Base-by-base conservation (phyloP, 1,140 invertebrate species). In the Eufriesea mexicana region DNA sequence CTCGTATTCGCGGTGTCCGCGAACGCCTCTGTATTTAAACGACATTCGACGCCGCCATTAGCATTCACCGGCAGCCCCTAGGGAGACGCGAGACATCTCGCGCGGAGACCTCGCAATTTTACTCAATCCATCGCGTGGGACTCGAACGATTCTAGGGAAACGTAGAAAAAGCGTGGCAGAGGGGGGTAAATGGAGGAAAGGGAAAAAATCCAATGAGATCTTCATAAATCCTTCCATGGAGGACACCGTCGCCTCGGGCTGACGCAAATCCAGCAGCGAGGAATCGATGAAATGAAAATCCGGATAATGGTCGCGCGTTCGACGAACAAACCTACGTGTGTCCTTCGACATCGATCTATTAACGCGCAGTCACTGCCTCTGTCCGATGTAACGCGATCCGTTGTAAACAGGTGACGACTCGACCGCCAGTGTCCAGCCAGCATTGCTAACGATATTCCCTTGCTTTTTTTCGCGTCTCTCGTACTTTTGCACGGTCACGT, bases 271-370 rank as follows among this genome's bases (percentile, higher is more conserved):
- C n/a, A 25, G n/a, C 20, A 28, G 23, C 2, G 45, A 45, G 28
- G 28, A 28, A 79, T 55, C 23, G 64, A 87, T 84, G 42, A 87
- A 79, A 85, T 77, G 77, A 76, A 64, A 79, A 88, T 85, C 78
- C 66, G 62, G 54, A 28, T 64, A 54, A 78, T 62, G 55, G 64
- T 77, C 45, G 75, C 76, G 83, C 12, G 70, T 62, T 66, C 84
- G 72, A 49, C 23, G 55, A 74, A 73, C 82, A 87, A 87, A 88
- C 74, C 78, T 82, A 87, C 86, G 83, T 51, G 16, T 42, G 86
- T 88, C 86, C 87, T 88, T 88, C 86, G 79, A 77, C 45, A 79
- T 84, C 76, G 82, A 84, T 87, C 85, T 64, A 74, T 81, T 70
- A 84, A 68, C 45, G 61, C 54, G 54, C 71, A 51, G 49, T 64